These are phyloP conservation scores for Amphiura filiformis DNA, from an alignment of 35 echinoderm and acorn worm species.

Conservation along the genomic window DNA sequence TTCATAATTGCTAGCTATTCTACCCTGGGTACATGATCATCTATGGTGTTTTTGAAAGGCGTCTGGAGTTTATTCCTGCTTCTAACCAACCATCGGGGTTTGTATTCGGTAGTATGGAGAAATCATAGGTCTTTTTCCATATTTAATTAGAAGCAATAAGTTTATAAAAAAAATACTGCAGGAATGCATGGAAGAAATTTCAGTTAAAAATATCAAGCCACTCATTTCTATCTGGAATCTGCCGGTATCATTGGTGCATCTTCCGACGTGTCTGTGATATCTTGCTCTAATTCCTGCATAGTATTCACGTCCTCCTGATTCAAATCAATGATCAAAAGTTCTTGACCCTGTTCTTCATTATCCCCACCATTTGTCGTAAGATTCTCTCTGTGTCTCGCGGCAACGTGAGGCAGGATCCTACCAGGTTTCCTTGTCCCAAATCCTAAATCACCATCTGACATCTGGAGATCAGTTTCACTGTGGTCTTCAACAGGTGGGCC, in stretches of 20 bases:
- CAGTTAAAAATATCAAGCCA: too few relatives aligned
- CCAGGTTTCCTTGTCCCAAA: background rate
- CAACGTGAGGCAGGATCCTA: background rate
- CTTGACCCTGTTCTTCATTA: conserved; percentile 13
- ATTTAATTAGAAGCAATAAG: too few relatives aligned
- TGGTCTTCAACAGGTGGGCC: background rate
- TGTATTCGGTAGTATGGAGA: too few relatives aligned
- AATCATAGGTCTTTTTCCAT: too few relatives aligned
- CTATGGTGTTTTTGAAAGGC: too few relatives aligned
- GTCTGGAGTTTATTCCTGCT: too few relatives aligned
- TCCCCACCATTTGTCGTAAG: conserved; percentile 20
- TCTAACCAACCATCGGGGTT: too few relatives aligned
- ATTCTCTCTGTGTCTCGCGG: conserved; percentile 5
- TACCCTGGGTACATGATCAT: too few relatives aligned
- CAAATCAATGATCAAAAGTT: background rate
- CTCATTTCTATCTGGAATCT: too few relatives aligned
- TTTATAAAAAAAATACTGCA: too few relatives aligned
- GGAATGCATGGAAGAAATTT: too few relatives aligned
- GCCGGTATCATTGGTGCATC: conserved; percentile 35
- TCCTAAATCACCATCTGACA: conserved; percentile 7
- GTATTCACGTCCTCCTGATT: conserved; percentile 16
- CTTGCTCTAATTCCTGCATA: conserved; percentile 16
- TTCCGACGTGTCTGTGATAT: conserved; percentile 20
- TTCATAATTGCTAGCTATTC: too few relatives aligned
- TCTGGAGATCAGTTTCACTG: conserved; percentile 6